phyloP scores from a whole-genome alignment of 2,797 vertebrate species.

The Gobionotothen gibberifrons region DNA sequence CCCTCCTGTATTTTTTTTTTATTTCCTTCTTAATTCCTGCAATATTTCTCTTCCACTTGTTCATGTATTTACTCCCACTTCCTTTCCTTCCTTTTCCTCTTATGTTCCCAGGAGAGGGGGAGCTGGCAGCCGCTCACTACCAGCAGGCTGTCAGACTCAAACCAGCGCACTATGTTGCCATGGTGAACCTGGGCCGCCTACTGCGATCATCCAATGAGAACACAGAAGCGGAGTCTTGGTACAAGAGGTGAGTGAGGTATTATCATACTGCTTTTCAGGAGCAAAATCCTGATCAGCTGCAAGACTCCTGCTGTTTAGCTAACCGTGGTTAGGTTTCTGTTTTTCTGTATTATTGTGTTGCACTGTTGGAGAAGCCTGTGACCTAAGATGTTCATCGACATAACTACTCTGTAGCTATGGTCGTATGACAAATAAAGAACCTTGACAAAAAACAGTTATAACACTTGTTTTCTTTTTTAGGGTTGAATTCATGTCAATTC shows the following conservation, averaged over 20 bases:
- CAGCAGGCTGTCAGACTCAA: conserved; percentile 90
- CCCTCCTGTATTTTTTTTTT: background rate
- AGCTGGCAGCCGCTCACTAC: conserved; percentile 90
- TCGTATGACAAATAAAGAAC: no score
- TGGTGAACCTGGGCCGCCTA: conserved; percentile 96
- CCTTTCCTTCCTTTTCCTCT: background rate
- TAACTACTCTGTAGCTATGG: no score
- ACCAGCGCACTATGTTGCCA: conserved; percentile 93
- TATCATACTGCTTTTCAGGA: background rate
- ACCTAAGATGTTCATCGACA: no score
- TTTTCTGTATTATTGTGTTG: no score
- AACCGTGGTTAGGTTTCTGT: background rate
- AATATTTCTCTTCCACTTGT: background rate
- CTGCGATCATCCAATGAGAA: conserved; percentile 92
- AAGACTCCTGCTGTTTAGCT: background rate
- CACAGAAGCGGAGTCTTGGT: conserved; percentile 92
- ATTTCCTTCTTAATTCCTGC: background rate
- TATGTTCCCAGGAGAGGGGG: conserved; percentile 83
- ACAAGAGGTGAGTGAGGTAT: conserved; percentile 87
- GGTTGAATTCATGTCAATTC: background rate
- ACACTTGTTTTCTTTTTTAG: background rate
- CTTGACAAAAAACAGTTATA: background rate
- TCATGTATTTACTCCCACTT: background rate
- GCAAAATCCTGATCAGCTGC: background rate
- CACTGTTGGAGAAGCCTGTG: no score